Base-by-base conservation (phyloP, 2,888 invertebrate genomes). In the Lithophane ornitopus region DNA sequence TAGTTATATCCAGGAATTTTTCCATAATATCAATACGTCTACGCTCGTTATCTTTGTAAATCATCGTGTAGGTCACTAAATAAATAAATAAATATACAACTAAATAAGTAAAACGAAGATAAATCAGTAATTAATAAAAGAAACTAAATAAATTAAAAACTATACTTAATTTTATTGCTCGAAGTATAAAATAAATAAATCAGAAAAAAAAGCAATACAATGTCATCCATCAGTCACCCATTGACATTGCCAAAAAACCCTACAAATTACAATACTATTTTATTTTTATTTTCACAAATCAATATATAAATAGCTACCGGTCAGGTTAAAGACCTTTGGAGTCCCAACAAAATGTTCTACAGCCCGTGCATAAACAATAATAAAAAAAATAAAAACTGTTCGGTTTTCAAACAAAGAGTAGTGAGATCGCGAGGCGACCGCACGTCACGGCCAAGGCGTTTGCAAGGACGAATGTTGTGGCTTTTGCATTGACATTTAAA, bases 321-420 rank as follows among this genome's bases (percentile, higher is more conserved):
- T 67, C 84, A 88, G 93, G 93, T 95, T 93, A 94, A 94, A 92
- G 94, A 95, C 94, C 95, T 89, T 84, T 84, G 86, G 73, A 84
- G 86, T 85, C 86, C 87, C 86, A 88, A 90, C 90, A 91, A 88
- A 91, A 91, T 92, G 90, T 91, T 92, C 87, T 87, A 90, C 86
- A 87, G 87, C 86, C 87, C 78, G 85, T 87, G 87, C 88, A 92
- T 91, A 93, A 93, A 93, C 91, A 92, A 93, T 89, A 91, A 93
- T 90, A 93, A 94, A 94, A 94, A 94, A 90, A 86, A 87, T 41
- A 56, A 61, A 88, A 87, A 84, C 87, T 86, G 91, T 91, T 90
- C 91, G 91, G 91, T 91, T 90, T 91, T 94, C 92, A 93, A 93
- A 95, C 95, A 95, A 95, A 95, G 95, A 93, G 91, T 93, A 90